phyloP scores from a whole-genome alignment of 2,113 vertebrate species.

The Andinoacara biseriatus region DNA sequence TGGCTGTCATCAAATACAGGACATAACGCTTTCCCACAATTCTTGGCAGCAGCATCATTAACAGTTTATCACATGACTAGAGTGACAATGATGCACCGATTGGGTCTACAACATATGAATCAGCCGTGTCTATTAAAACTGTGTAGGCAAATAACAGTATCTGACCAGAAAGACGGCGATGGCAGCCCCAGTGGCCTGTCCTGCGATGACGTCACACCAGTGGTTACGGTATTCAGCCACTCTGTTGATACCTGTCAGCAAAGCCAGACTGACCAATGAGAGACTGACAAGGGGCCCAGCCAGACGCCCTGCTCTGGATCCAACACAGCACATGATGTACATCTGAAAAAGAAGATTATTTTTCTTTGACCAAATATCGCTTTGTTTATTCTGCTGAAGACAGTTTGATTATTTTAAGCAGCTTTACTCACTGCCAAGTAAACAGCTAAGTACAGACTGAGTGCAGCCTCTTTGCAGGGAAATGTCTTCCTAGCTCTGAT shows the following conservation, averaged over 20 bases:
- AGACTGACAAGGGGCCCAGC: conserved; percentile 88
- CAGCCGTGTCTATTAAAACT: not conserved
- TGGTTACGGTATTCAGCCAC: conserved; percentile 93
- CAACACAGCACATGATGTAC: conserved; percentile 89
- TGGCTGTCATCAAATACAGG: too few species aligned
- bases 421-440: conserved; percentile 88
- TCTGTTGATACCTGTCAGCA: conserved; percentile 91
- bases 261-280: conserved; percentile 87
- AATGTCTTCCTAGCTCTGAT: conserved; percentile 89
- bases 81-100: not conserved
- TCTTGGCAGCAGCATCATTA: too few species aligned
- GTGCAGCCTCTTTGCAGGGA: conserved; percentile 91
- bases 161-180: conserved; percentile 91
- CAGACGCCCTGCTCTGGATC: conserved; percentile 86
- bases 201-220: conserved; percentile 90
- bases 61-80: too few species aligned
- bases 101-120: not conserved
- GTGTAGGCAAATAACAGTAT: not conserved
- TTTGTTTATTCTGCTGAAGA: not conserved
- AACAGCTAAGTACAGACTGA: conserved; percentile 88
- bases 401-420: not conserved
- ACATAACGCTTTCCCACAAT: too few species aligned
- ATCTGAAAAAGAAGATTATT: conserved; percentile 79
- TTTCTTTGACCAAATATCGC: not conserved
- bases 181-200: conserved; percentile 87